Base-by-base conservation (phyloP, 2,888 invertebrate species). In the Spisula solida region DNA sequence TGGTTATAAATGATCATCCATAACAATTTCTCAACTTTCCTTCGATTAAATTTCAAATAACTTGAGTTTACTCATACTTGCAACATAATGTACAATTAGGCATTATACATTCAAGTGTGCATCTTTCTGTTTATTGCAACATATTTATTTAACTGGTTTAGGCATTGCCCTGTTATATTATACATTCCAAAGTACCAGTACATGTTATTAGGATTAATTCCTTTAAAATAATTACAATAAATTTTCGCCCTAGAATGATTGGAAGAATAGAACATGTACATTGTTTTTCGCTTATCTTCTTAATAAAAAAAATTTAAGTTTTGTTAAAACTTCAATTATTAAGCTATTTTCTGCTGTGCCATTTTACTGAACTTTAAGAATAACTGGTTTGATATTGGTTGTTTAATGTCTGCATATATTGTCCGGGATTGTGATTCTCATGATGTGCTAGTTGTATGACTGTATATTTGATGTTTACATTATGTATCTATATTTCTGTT, bases 401-500 rank as follows among this genome's bases (percentile, higher is more conserved):
- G 60, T 66, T 66, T 66, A n/a, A 66, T 25, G 25, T 41, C 4
- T 12, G 60, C 25, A n/a, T 25, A 25, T 66, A n/a, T 66, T 66
- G 60, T 5, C 60, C n/a, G 25, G 25, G 60, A 66, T 66, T 66
- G 60, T 66, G n/a, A 66, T 66, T 66, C 25, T 66, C 60, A 66
- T 66, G 60, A 66, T 25, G 60, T 66, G 60, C n/a, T 75, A 34
- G 31, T 34, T 75, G 75, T 75, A 75, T 75, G 75, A 16, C 34
- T 75, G 29, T 31, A 31, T 34, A 75, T 75, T 34, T 25, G 31
- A 34, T 31, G 29, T 75, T 75, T 75, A 75, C 34, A 31, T 70
- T 31, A 75, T 75, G 75, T 75, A 75, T 34, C 75, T 34, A 75
- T 75, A 34, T 75, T 75, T 75, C 34, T 75, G 34, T 34, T 75